Evolutionary conservation across 2,888 invertebrate genomes (phyloP).

Genomic region (Tetheella fluctuosa): DNA sequence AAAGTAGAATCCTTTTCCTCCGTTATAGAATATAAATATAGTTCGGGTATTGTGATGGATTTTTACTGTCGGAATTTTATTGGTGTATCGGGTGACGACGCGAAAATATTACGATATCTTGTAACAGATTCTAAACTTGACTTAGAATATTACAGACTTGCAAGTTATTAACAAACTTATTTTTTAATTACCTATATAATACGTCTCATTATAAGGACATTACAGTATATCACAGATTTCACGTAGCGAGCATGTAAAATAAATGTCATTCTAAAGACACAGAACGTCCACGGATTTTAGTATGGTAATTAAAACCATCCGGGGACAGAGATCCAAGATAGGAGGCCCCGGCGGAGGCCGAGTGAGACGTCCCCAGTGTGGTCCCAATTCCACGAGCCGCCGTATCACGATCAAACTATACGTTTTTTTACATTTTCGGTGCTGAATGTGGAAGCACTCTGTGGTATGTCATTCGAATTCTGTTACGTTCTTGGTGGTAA

Average conservation of each 20-base stretch:
- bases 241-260: conserved; percentile 30
- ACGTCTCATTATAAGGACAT: conserved; percentile 11
- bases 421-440: conserved; percentile 9
- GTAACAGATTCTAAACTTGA: not conserved
- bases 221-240: conserved; percentile 7
- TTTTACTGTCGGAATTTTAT: not conserved
- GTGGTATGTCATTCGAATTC: conserved; percentile 4
- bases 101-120: no score
- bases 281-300: conserved; percentile 51
- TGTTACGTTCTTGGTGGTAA: not conserved
- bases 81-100: no score
- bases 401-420: conserved; percentile 65
- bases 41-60: not conserved
- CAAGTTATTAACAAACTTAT: not conserved
- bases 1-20: no score
- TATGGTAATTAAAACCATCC: conserved; percentile 57
- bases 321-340: conserved; percentile 66
- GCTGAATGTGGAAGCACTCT: not conserved
- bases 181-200: not conserved
- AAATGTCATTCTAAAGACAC: conserved; percentile 45
- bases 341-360: conserved; percentile 53
- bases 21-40: no score
- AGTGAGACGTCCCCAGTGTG: conserved; percentile 74
- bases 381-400: conserved; percentile 64
- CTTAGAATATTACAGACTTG: not conserved